Percentiles rank a stretch among this genome's conserved stretches.
Evolutionary conservation across 2,888 invertebrate genomes (phyloP).

Genomic region (Horisme vitalbata): DNA sequence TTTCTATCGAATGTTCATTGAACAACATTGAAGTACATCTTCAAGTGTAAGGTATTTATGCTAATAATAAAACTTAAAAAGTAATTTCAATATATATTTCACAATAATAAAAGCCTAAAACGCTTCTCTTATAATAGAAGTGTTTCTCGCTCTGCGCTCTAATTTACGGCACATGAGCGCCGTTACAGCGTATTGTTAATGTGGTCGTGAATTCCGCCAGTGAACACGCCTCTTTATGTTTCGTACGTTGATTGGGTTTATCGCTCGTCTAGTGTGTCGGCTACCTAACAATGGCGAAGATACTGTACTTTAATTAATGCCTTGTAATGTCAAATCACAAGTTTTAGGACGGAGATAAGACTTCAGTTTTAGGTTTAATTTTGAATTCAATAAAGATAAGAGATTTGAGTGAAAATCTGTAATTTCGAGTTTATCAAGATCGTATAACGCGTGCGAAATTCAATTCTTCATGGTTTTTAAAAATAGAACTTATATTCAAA

Average conservation of each 20-base stretch:
- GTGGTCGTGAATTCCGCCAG: slow-evolving; percentile 59
- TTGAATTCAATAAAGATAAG: slow-evolving; percentile 2
- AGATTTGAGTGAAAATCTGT: slow-evolving; percentile 3
- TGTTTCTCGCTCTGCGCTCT: slow-evolving; percentile 21
- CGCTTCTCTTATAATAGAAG: slow-evolving; percentile 22
- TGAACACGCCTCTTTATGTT: slow-evolving; percentile 66
- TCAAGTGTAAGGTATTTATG: too few species aligned
- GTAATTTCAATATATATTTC: too few species aligned
- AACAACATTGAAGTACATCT: too few species aligned
- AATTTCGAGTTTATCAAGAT: too few species aligned
- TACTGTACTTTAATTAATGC: slow-evolving; percentile 31
- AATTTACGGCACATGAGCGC: slow-evolving; percentile 40
- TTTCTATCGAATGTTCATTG: too few species aligned
- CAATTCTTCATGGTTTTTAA: too few species aligned
- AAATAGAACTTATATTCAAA: too few species aligned
- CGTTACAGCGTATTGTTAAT: slow-evolving; percentile 61
- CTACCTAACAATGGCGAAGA: slow-evolving; percentile 31
- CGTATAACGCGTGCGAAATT: too few species aligned
- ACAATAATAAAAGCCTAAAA: not conserved
- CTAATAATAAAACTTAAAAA: too few species aligned
- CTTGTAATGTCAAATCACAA: slow-evolving; percentile 32
- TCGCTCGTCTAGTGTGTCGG: slow-evolving; percentile 47
- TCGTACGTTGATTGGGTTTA: slow-evolving; percentile 72
- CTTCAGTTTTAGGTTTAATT: too few species aligned
- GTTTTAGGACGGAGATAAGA: slow-evolving; percentile 21